Base-by-base conservation (phyloP, 2,888 invertebrate species). In the Pimpla rufipes region DNA sequence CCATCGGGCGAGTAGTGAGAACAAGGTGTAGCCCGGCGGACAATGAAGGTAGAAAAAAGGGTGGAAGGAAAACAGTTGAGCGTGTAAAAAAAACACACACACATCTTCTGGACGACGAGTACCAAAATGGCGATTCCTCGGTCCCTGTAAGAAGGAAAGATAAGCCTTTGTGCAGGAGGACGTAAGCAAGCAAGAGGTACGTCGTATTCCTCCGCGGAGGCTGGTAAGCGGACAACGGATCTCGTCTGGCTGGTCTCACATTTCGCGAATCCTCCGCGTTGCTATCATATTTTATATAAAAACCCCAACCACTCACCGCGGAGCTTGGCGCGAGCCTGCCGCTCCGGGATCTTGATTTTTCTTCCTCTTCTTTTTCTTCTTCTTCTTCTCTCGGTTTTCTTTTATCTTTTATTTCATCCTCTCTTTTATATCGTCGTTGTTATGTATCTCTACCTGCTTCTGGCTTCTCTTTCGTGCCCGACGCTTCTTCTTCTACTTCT, bases 261-360 rank as follows among this genome's bases (percentile, higher is more conserved):
- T 93, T 93, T 93, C 93, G 91, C 92, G 90, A 91, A 90, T 91
- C 88, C 70, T 81, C 62, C 52, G 77, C 52, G 55, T 87, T 86
- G 90, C 90, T 91, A 91, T 93, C 92, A 93, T 93, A 93, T 92
- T 92, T 93, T 92, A 92, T 86, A 45, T 55, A 52, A 76, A 79
- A 68, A n/a, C 35, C 64, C 55, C 45, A 70, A 50, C 70, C 21
- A 81, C 73, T 74, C 66, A 64, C 59, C 45, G 47, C 45, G 67
- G 16, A 45, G 52, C 47, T 59, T 29, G 57, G 52, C 73, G 52
- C 71, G 67, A 81, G 11, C 18, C 21, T 55, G 16, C 10, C 57
- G 29, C 42, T 45, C 23, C 23, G 42, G 80, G 83, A 85, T 68
- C 68, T 87, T 86, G 88, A 85, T 88, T 87, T 86, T 86, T 87